Conservation (phyloP, 2,888 invertebrate species). For the Rhopalosiphum nymphaeae region DNA sequence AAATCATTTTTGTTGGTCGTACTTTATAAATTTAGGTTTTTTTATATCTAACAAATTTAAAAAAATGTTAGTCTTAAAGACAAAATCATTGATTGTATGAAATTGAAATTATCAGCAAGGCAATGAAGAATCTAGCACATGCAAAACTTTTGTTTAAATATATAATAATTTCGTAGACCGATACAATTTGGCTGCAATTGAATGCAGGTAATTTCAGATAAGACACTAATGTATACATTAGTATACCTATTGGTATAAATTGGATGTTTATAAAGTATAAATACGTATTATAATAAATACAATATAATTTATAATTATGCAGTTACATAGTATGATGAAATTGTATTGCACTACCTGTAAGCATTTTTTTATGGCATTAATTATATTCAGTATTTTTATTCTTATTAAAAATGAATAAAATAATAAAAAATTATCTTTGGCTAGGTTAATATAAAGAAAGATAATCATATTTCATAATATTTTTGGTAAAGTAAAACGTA, state of each 20-base stretch:
- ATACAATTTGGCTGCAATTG: neutral
- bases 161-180: neutral
- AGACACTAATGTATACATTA: neutral
- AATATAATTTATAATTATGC: neutral
- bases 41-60: too few relatives aligned
- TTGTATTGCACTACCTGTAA: neutral
- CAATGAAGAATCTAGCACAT: neutral
- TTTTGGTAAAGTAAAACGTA: neutral
- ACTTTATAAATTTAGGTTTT: neutral
- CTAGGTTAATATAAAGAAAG: neutral
- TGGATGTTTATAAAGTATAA: neutral
- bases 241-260: neutral
- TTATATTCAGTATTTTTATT: neutral
- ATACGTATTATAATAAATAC: neutral
- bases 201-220: neutral
- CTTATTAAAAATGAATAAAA: neutral
- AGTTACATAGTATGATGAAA: neutral
- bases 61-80: neutral
- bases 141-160: neutral
- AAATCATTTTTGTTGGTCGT: neutral
- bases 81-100: neutral
- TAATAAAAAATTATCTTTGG: neutral
- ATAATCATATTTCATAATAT: too few relatives aligned
- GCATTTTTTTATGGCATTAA: neutral
- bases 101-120: neutral